These are phyloP conservation scores for Trochalopteron elliotii DNA, from an alignment of 2,113 vertebrate species.

Conservation along the genomic window DNA sequence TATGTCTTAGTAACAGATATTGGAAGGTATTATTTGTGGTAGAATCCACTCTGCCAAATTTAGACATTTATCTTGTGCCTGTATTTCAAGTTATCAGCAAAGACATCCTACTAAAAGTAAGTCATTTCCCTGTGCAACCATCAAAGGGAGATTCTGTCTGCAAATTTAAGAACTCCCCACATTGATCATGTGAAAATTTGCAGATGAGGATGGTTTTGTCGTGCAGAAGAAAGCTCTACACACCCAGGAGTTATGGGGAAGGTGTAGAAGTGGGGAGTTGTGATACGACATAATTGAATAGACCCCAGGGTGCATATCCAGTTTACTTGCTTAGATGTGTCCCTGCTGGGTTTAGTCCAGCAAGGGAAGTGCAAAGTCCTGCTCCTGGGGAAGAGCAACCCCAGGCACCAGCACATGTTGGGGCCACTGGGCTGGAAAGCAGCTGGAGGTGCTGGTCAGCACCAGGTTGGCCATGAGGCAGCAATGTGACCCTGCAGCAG, in stretches of 20 bases:
- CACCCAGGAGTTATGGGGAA: not conserved
- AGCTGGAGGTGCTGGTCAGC: not conserved
- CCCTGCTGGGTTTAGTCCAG: not conserved
- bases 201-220: not conserved
- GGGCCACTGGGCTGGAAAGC: not conserved
- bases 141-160: not conserved
- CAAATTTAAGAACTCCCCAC: not conserved
- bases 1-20: not conserved
- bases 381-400: not conserved
- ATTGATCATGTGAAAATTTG: not conserved
- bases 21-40: not conserved
- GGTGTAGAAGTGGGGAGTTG: not conserved
- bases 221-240: not conserved
- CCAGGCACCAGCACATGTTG: not conserved
- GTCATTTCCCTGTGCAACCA: not conserved
- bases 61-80: not conserved
- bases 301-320: not conserved
- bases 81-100: not conserved
- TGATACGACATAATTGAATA: not conserved
- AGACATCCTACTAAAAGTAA: not conserved
- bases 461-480: not conserved
- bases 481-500: not conserved
- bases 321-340: not conserved
- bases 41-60: not conserved
- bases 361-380: not conserved